Evolutionary conservation across 2,797 vertebrate genomes (phyloP), one percentile per base, ranked within the genome.

Genomic region (Rhadinocentrus ornatus): DNA sequence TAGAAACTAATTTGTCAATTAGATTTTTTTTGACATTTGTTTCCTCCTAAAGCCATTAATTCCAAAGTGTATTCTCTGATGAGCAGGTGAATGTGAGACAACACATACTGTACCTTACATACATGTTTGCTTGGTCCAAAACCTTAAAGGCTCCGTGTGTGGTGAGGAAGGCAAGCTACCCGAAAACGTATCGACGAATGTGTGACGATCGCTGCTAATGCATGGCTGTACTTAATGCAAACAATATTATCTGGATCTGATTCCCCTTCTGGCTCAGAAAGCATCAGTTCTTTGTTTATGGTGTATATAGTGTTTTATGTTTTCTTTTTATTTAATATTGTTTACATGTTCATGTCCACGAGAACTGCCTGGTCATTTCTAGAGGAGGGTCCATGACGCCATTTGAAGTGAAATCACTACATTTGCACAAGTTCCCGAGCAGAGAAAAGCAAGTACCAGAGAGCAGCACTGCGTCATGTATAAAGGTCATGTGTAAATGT

Each of bases 151-250:
- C 75, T 74, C 52, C 50, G 66, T 22, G 73, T 77, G 78, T 55
- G 31, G 50, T 34, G 27, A 76, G 67, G 66, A 77, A 79, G 77
- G 74, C 71, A 73, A 82, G 80, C 82, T 86, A 77, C 58, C 66
- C 57, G 71, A 57, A 80, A 56, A 80, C 34, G 75, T 81, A 69
- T 65, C 0, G 27, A 66, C 27, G 84, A 88, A 86, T 81, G 84
- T 89, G 85, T 84, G 82, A 83, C 22, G 69, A 88, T 65, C 59
- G 89, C 88, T 92, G 92, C 90, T 91, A 90, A 80, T 77, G 92
- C 93, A 93, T 91, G 90, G 83, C 87, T 92, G 66, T 81, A 82
- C 64, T 78, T 86, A 78, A 50, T 71, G 68, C 77, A 60, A 86
- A 83, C 77, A 82, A 16, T 86, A 62, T 78, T 32, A 80, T 55